phyloP scores from a whole-genome alignment of 2,888 invertebrate genomes.

The Tetramorium bicarinatum region DNA sequence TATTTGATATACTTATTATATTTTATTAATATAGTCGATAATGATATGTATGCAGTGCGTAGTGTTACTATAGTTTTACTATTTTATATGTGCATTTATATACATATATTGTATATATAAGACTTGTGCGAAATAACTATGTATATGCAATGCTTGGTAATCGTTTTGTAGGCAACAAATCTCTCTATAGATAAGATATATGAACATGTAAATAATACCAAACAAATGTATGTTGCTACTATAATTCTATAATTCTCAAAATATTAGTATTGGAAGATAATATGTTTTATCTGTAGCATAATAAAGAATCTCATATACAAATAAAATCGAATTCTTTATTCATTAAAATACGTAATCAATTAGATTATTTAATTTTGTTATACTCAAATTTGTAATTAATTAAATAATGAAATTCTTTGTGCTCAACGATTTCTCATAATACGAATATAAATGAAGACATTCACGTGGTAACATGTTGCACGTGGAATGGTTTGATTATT shows the following conservation, averaged over 20 bases:
- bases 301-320: background rate
- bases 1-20: background rate
- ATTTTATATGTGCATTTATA: background rate
- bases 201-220: background rate
- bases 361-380: background rate
- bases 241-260: background rate
- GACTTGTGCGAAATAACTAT: too few relatives aligned
- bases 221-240: background rate
- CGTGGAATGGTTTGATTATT: slow-evolving; percentile 22
- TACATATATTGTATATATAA: too few relatives aligned
- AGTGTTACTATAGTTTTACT: background rate
- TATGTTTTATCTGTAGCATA: slow-evolving; percentile 1
- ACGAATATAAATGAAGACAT: slow-evolving; percentile 10
- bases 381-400: background rate
- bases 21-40: background rate
- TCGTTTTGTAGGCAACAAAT: too few relatives aligned
- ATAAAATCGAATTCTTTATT: background rate
- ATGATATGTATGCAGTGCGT: background rate
- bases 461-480: background rate
- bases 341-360: slow-evolving; percentile 10
- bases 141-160: too few relatives aligned
- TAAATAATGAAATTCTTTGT: slow-evolving; percentile 24
- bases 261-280: background rate
- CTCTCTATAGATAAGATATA: background rate
- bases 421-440: slow-evolving; percentile 2